Evolutionary conservation across 2,113 vertebrate species (phyloP).

Genomic region (Ceuthmochares aereus): DNA sequence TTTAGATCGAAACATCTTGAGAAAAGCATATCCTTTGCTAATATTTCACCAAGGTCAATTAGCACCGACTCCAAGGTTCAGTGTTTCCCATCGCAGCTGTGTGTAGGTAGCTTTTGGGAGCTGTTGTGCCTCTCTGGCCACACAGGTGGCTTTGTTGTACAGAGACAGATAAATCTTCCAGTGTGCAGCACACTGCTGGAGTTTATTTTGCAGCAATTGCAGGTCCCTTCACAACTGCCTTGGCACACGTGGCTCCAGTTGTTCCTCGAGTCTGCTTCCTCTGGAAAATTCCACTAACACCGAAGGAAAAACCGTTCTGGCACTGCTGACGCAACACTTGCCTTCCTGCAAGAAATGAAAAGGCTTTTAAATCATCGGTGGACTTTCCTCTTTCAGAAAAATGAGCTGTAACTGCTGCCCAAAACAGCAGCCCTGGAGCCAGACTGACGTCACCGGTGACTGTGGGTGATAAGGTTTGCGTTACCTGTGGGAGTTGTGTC

Average conservation of each 20-base stretch:
- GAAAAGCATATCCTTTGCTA: neutral
- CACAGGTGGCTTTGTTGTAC: neutral
- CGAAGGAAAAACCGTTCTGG: neutral
- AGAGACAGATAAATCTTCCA: neutral
- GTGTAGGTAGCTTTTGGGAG: neutral
- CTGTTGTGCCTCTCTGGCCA: neutral
- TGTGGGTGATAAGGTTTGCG: neutral
- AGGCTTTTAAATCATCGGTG: neutral
- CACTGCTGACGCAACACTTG: neutral
- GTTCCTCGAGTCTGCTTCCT: constrained; percentile 45
- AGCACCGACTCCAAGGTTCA: neutral
- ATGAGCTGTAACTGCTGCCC: neutral
- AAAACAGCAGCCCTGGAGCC: constrained; percentile 6
- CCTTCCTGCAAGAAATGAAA: neutral
- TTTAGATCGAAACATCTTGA: neutral
- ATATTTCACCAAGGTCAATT: neutral
- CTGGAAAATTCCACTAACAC: constrained; percentile 59
- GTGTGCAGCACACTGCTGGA: neutral
- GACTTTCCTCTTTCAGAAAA: constrained; percentile 21
- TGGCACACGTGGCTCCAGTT: neutral
- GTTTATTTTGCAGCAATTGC: neutral
- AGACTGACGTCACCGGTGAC: neutral
- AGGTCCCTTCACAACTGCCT: neutral
- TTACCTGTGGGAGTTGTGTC: neutral
- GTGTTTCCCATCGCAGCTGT: neutral